Evolutionary conservation across 2,113 vertebrate species (phyloP).

Genomic region (Laticauda colubrina): DNA sequence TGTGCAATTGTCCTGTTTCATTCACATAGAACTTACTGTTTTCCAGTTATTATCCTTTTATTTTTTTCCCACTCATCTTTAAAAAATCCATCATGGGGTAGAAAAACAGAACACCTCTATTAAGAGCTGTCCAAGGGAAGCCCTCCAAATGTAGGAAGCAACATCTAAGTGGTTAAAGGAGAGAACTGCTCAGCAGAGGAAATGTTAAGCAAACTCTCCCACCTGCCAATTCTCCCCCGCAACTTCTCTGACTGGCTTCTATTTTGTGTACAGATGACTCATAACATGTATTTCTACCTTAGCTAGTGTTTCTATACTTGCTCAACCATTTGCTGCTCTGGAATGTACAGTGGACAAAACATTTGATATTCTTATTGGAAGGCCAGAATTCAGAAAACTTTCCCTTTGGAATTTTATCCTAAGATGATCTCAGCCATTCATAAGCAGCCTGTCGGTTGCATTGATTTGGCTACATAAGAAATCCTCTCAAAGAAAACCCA

Average conservation of each 20-base stretch:
- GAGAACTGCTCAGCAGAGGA: not conserved
- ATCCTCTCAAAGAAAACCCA: constrained; percentile 42
- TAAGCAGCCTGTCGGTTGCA: not conserved
- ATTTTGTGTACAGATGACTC: not conserved
- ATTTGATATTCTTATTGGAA: not conserved
- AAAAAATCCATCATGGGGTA: not conserved
- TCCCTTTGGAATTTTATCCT: not conserved
- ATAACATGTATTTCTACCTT: not conserved
- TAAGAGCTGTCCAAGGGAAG: not conserved
- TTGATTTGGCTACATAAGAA: constrained; percentile 37
- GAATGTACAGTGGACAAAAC: not conserved
- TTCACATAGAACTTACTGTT: not conserved
- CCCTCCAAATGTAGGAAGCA: not conserved
- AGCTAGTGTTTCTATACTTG: not conserved
- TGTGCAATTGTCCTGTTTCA: not conserved
- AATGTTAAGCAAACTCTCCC: not conserved
- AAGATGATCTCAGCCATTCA: not conserved
- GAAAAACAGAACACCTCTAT: not conserved
- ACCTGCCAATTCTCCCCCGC: not conserved
- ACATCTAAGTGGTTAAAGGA: not conserved
- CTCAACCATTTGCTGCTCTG: not conserved
- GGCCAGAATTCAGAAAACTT: not conserved
- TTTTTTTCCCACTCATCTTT: not conserved
- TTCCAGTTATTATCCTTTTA: not conserved
- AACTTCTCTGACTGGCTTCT: not conserved